phyloP scores from a whole-genome alignment of 1,140 invertebrate genomes.

The Metaphire vulgaris region DNA sequence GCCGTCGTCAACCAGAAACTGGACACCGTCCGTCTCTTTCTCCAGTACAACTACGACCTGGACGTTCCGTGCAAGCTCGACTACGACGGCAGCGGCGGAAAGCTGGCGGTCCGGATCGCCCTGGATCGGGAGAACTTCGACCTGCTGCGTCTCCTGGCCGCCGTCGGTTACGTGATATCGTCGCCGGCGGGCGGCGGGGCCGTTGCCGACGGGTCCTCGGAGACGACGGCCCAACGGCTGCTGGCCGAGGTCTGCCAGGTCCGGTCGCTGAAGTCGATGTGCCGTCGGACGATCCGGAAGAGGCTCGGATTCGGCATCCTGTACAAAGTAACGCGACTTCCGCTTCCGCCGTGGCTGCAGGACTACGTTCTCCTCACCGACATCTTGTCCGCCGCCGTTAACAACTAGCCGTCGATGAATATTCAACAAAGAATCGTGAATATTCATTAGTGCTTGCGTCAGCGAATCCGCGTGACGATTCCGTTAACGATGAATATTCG shows the following conservation, averaged over 20 bases:
- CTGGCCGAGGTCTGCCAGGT: slow-evolving; percentile 17
- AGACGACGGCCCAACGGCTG: slow-evolving; percentile 18
- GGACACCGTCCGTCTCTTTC: slow-evolving; percentile 45
- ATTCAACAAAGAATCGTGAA: neutral
- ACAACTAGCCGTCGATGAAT: neutral
- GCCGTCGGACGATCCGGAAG: slow-evolving; percentile 24
- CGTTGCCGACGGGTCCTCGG: neutral
- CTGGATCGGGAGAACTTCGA: slow-evolving; percentile 48
- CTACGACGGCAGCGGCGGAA: slow-evolving; percentile 42
- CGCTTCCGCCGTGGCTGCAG: slow-evolving; percentile 21
- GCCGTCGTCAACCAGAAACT: slow-evolving; percentile 47
- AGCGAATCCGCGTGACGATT: neutral
- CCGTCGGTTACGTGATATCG: slow-evolving; percentile 40
- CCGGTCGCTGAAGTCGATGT: slow-evolving; percentile 25
- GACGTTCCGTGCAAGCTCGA: slow-evolving; percentile 49
- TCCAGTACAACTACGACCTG: slow-evolving; percentile 46
- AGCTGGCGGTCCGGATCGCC: slow-evolving; percentile 47
- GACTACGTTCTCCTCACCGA: slow-evolving; percentile 28
- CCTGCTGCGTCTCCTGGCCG: slow-evolving; percentile 43
- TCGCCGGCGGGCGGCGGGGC: neutral
- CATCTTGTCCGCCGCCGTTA: slow-evolving; percentile 10
- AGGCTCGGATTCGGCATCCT: slow-evolving; percentile 27
- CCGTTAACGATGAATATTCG: too few relatives aligned
- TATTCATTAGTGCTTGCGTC: neutral
- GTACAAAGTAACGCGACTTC: slow-evolving; percentile 11